phyloP scores from a whole-genome alignment of 2,797 vertebrate genomes.

The Mus caroli region DNA sequence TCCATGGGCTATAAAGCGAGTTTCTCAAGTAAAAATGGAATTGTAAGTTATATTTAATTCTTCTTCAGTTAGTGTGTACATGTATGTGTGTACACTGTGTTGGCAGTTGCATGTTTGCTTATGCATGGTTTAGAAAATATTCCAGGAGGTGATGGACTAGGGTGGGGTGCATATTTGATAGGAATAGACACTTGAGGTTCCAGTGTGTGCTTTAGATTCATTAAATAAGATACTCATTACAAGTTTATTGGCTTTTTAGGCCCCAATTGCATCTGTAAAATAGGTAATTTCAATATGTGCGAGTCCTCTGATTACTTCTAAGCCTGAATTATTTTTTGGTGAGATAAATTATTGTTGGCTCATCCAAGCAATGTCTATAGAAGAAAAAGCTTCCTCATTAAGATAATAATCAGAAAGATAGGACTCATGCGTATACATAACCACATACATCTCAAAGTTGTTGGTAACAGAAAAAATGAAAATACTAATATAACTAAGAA shows the following conservation, averaged over 20 bases:
- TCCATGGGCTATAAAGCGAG: background rate
- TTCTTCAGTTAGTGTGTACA: background rate
- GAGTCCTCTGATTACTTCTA: background rate
- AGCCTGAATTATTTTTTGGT: background rate
- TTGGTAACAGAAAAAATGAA: background rate
- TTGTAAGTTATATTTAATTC: background rate
- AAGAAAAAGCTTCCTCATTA: background rate
- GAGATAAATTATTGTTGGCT: background rate
- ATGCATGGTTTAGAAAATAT: background rate
- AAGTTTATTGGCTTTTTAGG: background rate
- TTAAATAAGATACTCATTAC: background rate
- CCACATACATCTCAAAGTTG: background rate
- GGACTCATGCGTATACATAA: too few relatives aligned
- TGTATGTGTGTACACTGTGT: background rate
- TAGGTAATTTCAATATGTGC: background rate
- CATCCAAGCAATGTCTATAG: background rate
- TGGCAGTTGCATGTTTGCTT: background rate
- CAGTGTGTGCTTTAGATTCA: background rate
- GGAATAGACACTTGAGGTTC: background rate
- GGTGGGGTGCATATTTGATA: background rate
- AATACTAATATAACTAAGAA: background rate
- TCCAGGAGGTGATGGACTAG: background rate
- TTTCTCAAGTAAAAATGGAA: background rate
- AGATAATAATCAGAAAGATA: background rate
- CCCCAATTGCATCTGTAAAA: background rate